Percentiles rank a stretch among this genome's conserved stretches.
Evolutionary conservation across 2,888 invertebrate genomes (phyloP).

Genomic region (Pelosia muscerda): DNA sequence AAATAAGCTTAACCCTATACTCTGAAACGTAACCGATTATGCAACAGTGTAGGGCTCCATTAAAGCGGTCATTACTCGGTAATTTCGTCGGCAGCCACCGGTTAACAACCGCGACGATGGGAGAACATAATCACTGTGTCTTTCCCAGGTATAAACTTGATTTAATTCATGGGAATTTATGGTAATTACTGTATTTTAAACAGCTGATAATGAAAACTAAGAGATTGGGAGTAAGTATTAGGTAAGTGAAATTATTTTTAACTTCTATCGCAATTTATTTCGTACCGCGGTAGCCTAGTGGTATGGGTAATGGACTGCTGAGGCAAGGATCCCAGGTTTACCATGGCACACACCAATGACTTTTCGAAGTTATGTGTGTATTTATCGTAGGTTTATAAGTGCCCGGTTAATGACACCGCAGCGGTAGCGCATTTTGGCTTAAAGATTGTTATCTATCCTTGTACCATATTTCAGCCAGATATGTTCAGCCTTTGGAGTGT

Average conservation of each 20-base stretch:
- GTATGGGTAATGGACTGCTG: too few species aligned
- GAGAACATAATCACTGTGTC: conserved; percentile 8
- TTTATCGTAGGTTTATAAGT: too few species aligned
- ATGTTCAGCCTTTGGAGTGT: too few species aligned
- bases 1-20: conserved; percentile 15
- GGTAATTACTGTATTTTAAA: neutral
- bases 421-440: too few species aligned
- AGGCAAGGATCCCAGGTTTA: too few species aligned
- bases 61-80: conserved; percentile 23
- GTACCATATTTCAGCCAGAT: too few species aligned
- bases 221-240: neutral
- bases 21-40: conserved; percentile 3
- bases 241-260: neutral
- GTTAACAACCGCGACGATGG: conserved; percentile 25
- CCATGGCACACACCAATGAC: too few species aligned
- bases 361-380: too few species aligned
- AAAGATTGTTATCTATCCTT: too few species aligned
- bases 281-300: too few species aligned
- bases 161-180: neutral
- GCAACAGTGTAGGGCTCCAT: conserved; percentile 40
- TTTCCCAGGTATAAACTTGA: neutral
- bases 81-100: conserved; percentile 31
- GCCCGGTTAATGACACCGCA: too few species aligned
- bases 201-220: neutral
- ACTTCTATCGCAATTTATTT: neutral